phyloP scores from a whole-genome alignment of 2,797 vertebrate genomes.

The Nyctibius grandis region DNA sequence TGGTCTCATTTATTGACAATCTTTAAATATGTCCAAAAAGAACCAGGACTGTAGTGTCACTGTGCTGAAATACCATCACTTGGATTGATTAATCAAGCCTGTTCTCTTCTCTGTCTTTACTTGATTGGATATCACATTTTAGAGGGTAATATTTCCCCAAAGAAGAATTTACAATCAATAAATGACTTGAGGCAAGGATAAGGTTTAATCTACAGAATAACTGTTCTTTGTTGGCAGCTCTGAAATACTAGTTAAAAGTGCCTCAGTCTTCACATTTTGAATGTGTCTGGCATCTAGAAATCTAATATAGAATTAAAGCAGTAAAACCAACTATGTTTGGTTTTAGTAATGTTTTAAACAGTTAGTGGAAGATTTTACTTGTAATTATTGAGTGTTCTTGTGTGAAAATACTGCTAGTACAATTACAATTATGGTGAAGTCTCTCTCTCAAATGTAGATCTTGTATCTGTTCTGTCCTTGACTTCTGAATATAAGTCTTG shows the following conservation, averaged over 20 bases:
- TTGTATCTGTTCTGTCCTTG: neutral
- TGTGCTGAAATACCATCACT: neutral
- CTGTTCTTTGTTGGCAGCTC: neutral
- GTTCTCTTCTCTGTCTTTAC: neutral
- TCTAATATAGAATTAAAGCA: neutral
- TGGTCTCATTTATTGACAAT: neutral
- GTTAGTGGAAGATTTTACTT: neutral
- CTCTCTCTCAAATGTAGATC: neutral
- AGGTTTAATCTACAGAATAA: neutral
- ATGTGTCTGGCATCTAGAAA: neutral
- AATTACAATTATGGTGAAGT: neutral
- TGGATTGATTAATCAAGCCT: neutral
- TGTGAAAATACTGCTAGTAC: neutral
- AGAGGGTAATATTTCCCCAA: neutral
- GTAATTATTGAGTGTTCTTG: neutral
- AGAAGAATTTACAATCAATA: neutral
- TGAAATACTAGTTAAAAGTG: neutral
- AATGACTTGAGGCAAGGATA: neutral
- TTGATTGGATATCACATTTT: neutral
- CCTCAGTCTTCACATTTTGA: neutral
- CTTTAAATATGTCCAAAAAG: neutral
- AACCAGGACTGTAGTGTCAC: neutral
- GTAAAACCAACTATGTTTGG: neutral
- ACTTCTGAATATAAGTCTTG: neutral
- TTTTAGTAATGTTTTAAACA: neutral